Evolutionary conservation across 2,888 invertebrate genomes (phyloP).

Genomic region (Hymenopus coronatus): DNA sequence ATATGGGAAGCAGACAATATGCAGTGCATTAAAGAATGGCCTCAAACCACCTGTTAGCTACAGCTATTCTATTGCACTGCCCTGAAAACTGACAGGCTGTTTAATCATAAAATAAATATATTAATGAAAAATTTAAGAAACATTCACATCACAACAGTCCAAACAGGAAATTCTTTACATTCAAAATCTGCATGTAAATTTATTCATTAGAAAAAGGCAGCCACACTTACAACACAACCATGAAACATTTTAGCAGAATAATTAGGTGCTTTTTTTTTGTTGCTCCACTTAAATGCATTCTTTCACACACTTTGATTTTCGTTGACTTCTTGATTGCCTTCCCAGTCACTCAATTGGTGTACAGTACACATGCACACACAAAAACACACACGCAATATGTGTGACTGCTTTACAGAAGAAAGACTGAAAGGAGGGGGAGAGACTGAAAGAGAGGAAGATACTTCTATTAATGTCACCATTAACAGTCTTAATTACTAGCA

Average conservation of each 20-base stretch:
- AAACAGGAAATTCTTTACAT: neutral
- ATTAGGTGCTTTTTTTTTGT: neutral
- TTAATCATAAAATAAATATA: neutral
- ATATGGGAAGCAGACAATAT: neutral
- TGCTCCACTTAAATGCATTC: neutral
- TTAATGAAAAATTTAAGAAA: slow-evolving; percentile 15
- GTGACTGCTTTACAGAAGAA: neutral
- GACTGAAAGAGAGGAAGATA: neutral
- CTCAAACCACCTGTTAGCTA: neutral
- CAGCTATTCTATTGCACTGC: neutral
- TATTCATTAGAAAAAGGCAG: slow-evolving; percentile 25
- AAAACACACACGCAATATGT: neutral
- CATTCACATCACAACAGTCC: slow-evolving; percentile 23
- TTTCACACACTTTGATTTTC: neutral
- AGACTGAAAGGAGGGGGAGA: neutral
- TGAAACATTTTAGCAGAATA: neutral
- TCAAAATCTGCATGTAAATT: neutral
- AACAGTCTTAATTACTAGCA: slow-evolving; percentile 22
- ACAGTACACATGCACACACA: neutral
- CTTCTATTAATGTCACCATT: slow-evolving; percentile 10
- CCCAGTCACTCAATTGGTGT: neutral
- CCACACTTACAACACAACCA: slow-evolving; percentile 2
- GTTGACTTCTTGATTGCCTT: neutral
- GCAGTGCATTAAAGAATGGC: neutral
- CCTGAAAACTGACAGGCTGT: neutral